A percentile compares a stretch with the other conserved stretches of the same genome.
Evolutionary conservation across 2,113 vertebrate species (phyloP).

Genomic region (Mola mola): DNA sequence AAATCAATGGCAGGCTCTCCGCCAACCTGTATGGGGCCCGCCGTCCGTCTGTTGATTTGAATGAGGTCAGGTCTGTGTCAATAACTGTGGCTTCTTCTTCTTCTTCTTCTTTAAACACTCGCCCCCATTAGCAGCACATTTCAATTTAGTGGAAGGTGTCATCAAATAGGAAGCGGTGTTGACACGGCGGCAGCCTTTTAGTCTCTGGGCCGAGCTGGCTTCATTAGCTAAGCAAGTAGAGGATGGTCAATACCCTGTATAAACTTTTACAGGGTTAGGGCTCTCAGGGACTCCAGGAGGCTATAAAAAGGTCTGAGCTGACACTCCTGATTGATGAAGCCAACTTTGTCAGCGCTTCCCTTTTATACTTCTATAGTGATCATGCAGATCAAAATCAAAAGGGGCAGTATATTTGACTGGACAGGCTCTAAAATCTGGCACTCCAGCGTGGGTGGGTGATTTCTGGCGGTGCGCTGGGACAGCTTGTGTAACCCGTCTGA

Average conservation of each 20-base stretch:
- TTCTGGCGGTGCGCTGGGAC: neutral
- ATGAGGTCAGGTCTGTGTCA: conserved; percentile 70
- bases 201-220: conserved; percentile 70
- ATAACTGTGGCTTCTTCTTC: conserved; percentile 76
- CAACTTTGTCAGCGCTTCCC: conserved; percentile 75
- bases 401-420: conserved; percentile 42
- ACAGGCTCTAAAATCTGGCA: conserved; percentile 40
- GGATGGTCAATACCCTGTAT: conserved; percentile 69
- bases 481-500: conserved; percentile 22
- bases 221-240: conserved; percentile 80
- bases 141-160: conserved; percentile 81
- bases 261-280: conserved; percentile 77
- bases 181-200: conserved; percentile 69
- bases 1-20: conserved; percentile 15
- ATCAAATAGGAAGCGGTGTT: conserved; percentile 73
- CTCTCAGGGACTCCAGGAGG: conserved; percentile 69
- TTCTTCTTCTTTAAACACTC: conserved; percentile 81
- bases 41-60: conserved; percentile 57
- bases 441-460: conserved; percentile 24
- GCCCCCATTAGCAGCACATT: conserved; percentile 71
- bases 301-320: conserved; percentile 75
- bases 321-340: conserved; percentile 74
- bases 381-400: conserved; percentile 64
- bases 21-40: conserved; percentile 75
- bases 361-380: conserved; percentile 61